These are phyloP conservation scores for Cephus spinipes DNA, from an alignment of 2,888 invertebrate genomes.

Conservation along the genomic window DNA sequence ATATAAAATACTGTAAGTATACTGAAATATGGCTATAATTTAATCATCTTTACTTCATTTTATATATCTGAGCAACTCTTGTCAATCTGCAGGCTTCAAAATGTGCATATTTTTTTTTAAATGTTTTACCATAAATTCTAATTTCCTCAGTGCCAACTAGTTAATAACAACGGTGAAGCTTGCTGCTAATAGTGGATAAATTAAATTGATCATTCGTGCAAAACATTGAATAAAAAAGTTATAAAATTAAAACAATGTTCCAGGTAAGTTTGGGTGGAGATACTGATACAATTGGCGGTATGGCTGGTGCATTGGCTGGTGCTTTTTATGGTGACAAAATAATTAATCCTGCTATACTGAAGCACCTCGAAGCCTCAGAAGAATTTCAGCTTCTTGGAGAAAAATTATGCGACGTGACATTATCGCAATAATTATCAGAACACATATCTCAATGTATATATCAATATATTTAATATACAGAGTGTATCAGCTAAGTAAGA, in stretches of 20 bases:
- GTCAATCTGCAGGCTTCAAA: too few relatives aligned
- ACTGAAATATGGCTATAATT: neutral
- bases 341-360: slow-evolving; percentile 68
- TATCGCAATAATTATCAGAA: too few relatives aligned
- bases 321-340: slow-evolving; percentile 74
- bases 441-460: too few relatives aligned
- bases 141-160: neutral
- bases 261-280: slow-evolving; percentile 79
- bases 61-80: too few relatives aligned
- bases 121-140: neutral
- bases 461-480: too few relatives aligned
- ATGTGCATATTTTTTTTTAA: slow-evolving; percentile 10
- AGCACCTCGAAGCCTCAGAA: slow-evolving; percentile 72
- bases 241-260: neutral
- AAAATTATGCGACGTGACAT: slow-evolving; percentile 59
- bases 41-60: too few relatives aligned
- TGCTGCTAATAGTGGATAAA: too few relatives aligned
- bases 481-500: too few relatives aligned
- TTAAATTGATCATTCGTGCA: too few relatives aligned
- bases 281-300: slow-evolving; percentile 81
- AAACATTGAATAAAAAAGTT: too few relatives aligned
- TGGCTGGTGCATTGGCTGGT: slow-evolving; percentile 79
- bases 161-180: too few relatives aligned
- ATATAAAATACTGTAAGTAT: neutral
- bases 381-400: slow-evolving; percentile 71